Evolutionary conservation across 2,888 invertebrate genomes (phyloP), one percentile per base, ranked within the genome.

Genomic region (Tortrix viridana): DNA sequence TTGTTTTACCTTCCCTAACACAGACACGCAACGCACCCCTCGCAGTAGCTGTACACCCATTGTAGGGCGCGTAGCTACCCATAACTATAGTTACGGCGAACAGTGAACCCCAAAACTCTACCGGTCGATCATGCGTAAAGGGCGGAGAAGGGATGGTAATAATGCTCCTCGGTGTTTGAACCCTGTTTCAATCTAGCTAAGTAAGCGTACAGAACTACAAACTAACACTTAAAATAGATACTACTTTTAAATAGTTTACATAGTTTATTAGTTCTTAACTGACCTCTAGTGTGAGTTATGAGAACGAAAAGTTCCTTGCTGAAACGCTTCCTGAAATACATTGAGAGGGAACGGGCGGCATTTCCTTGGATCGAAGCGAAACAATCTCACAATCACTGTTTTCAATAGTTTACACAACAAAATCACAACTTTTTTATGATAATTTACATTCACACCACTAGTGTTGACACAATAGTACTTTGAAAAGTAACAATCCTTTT

Each of bases 81-180:
- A 50, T 61, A 46, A 23, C 41, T 52, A 54, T 55, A 56, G 61
- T 37, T 54, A 53, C 49, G 50, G 44, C 57, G 77, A 76, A 78
- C 75, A 80, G 78, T 80, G 86, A 88, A 88, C 90, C 91, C 90
- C 88, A 88, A 89, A 91, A 89, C 86, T 85, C 82, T 81, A 84
- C 86, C 88, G 92, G 90, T 90, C 91, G 92, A 92, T 92, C 91
- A 91, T 89, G 91, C 92, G 92, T 92, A 91, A 88, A 91, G 89
- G 90, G 89, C 88, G 85, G 85, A 88, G 89, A 90, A 90, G 91
- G 92, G 91, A 90, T 92, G 90, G 82, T 83, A 81, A 82, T 87
- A 82, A 89, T 89, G 82, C 82, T 74, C 76, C 85, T 83, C 88
- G 88, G 86, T 87, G 86, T 81, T 89, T 88, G 87, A 91, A 90